Evolutionary conservation across 2,113 vertebrate genomes (phyloP), one percentile per base, ranked within the genome.

Genomic region (Alligator mississippiensis): DNA sequence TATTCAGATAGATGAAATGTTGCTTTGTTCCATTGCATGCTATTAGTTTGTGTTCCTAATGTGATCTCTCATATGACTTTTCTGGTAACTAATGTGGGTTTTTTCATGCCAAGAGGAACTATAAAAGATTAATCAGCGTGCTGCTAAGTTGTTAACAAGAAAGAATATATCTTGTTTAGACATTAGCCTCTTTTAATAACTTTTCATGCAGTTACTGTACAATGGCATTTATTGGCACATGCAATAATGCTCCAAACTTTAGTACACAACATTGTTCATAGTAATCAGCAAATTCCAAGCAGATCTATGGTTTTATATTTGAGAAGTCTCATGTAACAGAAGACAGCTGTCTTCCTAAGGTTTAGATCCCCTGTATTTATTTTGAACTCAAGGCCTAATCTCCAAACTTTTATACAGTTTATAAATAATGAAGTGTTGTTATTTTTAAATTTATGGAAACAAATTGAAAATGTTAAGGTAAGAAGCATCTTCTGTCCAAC

Each of bases 111-210:
- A 59, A 47, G 82, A 83, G 4, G 24, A 27, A 80, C 27, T 55
- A 22, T 64, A 28, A 62, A 77, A 79, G 61, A n/a, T 68, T 5
- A 80, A 86, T 34, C 18, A 82, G 61, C 84, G 28, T 24, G 47
- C 47, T 61, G 22, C 1, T 84, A 28, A 60, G 0, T 78, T 0
- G 0, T 60, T n/a, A 17, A 64, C 34, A 77, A n/a, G 17, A 2
- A 34, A 34, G 34, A 72, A 34, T 34, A 72, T 72, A 72, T 47
- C 8, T 38, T 72, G 30, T 34, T 1, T 9, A 24, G 55, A 47
- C 88, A 9, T 38, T 1, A 0, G 5, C 47, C 18, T 62, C 62
- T 91, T 22, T 66, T 61, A 55, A 17, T 2, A 1, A 8, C 25
- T 90, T 57, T 66, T 28, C 62, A 24, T 86, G 72, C 19, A 80